Percentiles rank a stretch among this genome's conserved stretches.
Conservation (phyloP, 2,113 vertebrate species). For the Lota lota region DNA sequence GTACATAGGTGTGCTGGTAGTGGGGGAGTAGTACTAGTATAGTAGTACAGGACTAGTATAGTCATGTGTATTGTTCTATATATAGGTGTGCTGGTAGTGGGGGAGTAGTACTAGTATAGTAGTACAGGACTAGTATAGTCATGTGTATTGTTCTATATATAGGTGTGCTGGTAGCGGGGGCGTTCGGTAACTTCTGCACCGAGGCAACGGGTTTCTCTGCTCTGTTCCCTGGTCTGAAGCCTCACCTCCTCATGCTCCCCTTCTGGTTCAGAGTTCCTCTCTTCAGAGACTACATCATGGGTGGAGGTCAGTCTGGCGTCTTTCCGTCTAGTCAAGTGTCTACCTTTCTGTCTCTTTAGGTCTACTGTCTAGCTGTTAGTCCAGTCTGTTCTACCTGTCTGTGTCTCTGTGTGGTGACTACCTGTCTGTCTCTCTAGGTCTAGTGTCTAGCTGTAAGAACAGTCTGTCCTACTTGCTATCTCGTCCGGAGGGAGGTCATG, state of each 20-base stretch:
- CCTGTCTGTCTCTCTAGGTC: slow-evolving; percentile 33
- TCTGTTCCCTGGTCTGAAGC: slow-evolving; percentile 70
- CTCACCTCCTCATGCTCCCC: slow-evolving; percentile 76
- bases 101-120: slow-evolving; percentile 46
- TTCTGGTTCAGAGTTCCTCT: slow-evolving; percentile 78
- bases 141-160: background rate
- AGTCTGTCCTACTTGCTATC: slow-evolving; percentile 58
- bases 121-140: background rate
- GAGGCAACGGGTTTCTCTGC: slow-evolving; percentile 72
- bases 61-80: background rate
- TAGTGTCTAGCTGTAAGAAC: slow-evolving; percentile 63
- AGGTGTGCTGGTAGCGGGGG: slow-evolving; percentile 72
- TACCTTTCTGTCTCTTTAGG: slow-evolving; percentile 40
- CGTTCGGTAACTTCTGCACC: slow-evolving; percentile 79
- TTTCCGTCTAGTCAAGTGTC: background rate
- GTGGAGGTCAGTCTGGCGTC: slow-evolving; percentile 57
- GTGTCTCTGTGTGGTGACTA: background rate
- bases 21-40: slow-evolving; percentile 51
- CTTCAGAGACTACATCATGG: slow-evolving; percentile 80
- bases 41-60: background rate
- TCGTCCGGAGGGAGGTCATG: slow-evolving; percentile 59
- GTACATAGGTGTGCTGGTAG: slow-evolving; percentile 64
- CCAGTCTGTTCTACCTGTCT: slow-evolving; percentile 35
- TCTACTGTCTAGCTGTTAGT: slow-evolving; percentile 61
- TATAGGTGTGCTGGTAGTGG: slow-evolving; percentile 66